Base-by-base conservation (phyloP, 2,113 vertebrate genomes). In the Cyphomyrus plagiostoma region DNA sequence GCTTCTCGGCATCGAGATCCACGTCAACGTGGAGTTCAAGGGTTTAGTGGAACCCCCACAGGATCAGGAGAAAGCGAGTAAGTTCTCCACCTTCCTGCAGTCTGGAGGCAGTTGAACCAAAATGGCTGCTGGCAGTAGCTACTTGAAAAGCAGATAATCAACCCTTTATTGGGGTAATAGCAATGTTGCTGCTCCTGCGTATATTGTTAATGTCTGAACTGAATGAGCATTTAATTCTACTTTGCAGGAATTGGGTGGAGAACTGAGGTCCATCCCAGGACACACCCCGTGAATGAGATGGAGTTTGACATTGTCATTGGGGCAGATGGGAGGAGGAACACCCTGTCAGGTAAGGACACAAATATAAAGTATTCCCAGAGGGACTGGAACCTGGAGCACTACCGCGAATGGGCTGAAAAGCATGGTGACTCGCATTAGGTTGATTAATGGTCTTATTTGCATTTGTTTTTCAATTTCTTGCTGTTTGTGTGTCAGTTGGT, bases 311-410 rank as follows among this genome's bases (percentile, higher is more conserved):
- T 98, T 48, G 95, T 99, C 90, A 96, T 99, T 0, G 98, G 98
- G 91, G 98, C 98, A 1, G 98, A 99, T 52, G 98, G 98, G 90
- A 97, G 97, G 88, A 97, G 98, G 91, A 99, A 99, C 93, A 99
- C 98, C 0, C 94, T 99, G 83, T 97, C 98, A 95, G 98, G 98
- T 99, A 95, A 26, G 10, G 35, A 70, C 56, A 15, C 26, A 26
- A 86, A 6, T 10, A 49, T 15, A 84, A n/a, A 86, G 53, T 26
- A 19, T 11, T 50, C 23, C 48, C 13, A 15, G 84, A 50, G 46
- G 17, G 13, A 6, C 49, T 52, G 85, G 26, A 35, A 19, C 26
- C 26, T 53, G 86, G 50, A 53, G 7, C 86, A 21, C 15, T 15
- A 87, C 49, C 30, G 35, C 2, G 19, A 87, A 56, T 52, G 52